Percentiles rank a stretch among this genome's conserved stretches.
phyloP scores from a whole-genome alignment of 1,140 invertebrate species.

The Diorhabda carinulata region DNA sequence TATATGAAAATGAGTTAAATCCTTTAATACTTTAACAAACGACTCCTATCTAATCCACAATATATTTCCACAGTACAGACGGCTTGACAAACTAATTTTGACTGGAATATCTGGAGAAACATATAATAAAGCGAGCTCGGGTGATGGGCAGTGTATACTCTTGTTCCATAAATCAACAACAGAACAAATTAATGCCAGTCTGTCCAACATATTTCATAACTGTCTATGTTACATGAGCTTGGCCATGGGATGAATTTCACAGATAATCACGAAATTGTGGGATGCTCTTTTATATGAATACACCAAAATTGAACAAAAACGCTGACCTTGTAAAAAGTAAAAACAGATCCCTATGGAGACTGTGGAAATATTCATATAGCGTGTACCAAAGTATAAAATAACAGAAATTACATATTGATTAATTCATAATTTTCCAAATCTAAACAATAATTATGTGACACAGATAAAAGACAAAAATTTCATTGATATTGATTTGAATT shows the following conservation, averaged over 20 bases:
- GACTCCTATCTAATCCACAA: neutral
- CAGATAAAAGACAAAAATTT: no score
- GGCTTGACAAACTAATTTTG: slow-evolving; percentile 1
- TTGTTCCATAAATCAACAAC: neutral
- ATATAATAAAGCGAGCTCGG: neutral
- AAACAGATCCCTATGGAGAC: no score
- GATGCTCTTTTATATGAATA: no score
- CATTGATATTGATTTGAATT: no score
- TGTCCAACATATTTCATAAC: neutral
- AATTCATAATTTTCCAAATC: no score
- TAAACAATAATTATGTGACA: no score
- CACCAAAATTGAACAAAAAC: no score
- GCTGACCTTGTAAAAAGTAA: no score
- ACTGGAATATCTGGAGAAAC: neutral
- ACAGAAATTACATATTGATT: no score
- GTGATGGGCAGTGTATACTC: neutral
- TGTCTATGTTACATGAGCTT: neutral
- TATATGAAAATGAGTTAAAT: neutral
- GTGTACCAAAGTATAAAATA: no score
- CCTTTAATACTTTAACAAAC: slow-evolving; percentile 3
- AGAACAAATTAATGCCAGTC: slow-evolving; percentile 2
- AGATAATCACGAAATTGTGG: no score
- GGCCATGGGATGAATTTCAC: neutral
- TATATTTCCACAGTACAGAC: neutral
- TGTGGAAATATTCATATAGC: no score